Conservation (phyloP, 2,797 vertebrate genomes). For the Sandelia bainsii region DNA sequence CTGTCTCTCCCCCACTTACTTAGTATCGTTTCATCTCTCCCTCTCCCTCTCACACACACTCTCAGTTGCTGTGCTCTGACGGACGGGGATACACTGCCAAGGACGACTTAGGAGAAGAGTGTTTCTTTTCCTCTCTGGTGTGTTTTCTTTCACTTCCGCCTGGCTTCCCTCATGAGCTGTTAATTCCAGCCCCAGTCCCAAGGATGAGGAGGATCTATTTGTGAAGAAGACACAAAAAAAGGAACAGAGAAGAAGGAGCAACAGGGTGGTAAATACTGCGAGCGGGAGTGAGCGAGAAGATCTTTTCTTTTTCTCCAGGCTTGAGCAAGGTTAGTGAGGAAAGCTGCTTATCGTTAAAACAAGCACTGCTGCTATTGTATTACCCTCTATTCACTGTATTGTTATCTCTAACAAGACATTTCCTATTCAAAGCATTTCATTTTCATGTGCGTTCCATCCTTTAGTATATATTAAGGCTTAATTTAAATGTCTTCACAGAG, state of each 20-base stretch:
- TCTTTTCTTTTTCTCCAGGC: constrained; percentile 46
- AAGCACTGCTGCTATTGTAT: constrained; percentile 40
- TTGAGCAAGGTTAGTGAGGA: constrained; percentile 71
- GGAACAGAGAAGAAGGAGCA: constrained; percentile 72
- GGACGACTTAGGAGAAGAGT: constrained; percentile 76
- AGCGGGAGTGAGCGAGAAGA: constrained; percentile 58
- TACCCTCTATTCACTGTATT: constrained; percentile 48
- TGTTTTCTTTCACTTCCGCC: constrained; percentile 67
- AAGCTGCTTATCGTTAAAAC: constrained; percentile 52
- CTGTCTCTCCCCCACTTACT: constrained; percentile 68
- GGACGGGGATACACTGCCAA: constrained; percentile 78
- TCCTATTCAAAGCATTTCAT: constrained; percentile 17
- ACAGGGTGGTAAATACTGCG: constrained; percentile 74
- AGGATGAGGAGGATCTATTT: constrained; percentile 75
- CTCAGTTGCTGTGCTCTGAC: constrained; percentile 73
- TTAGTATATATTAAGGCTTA: constrained; percentile 16
- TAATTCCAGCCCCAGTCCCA: constrained; percentile 59
- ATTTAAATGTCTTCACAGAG: constrained; percentile 22
- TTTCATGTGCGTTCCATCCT: constrained; percentile 6
- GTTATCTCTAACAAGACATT: constrained; percentile 22
- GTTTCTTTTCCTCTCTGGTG: constrained; percentile 68
- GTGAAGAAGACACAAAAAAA: constrained; percentile 71
- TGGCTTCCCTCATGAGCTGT: constrained; percentile 65
- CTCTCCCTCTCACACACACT: constrained; percentile 46
- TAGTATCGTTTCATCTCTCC: constrained; percentile 65